Conservation (phyloP, 2,113 vertebrate genomes). For the Perca flavescens region DNA sequence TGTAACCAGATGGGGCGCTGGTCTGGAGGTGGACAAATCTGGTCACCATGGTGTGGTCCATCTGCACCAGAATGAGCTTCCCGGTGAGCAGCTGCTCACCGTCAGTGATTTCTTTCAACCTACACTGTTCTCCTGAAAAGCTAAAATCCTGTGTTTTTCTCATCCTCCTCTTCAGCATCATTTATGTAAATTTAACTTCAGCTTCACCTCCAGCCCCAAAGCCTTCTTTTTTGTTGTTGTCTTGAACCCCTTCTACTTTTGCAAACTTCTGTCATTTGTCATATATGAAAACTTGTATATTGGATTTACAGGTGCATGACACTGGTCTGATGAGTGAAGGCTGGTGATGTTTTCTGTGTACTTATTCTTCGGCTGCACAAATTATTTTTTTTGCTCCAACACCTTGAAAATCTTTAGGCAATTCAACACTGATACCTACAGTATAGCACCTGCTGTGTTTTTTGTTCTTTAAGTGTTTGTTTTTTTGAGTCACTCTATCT, state of each 20-base stretch:
- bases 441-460: slow-evolving; percentile 46
- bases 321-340: slow-evolving; percentile 12
- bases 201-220: slow-evolving; percentile 1
- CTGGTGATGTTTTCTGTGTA: background rate
- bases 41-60: slow-evolving; percentile 50
- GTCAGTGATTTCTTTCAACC: slow-evolving; percentile 50
- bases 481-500: slow-evolving; percentile 46
- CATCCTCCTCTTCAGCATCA: slow-evolving; percentile 1
- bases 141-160: background rate
- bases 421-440: slow-evolving; percentile 12
- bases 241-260: too few relatives aligned
- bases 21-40: slow-evolving; percentile 60
- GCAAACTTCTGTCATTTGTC: too few relatives aligned
- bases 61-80: slow-evolving; percentile 50
- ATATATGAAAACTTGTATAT: background rate
- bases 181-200: background rate
- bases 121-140: slow-evolving; percentile 33
- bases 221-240: background rate
- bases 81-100: slow-evolving; percentile 43
- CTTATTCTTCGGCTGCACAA: background rate
- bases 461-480: slow-evolving; percentile 27
- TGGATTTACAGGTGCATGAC: slow-evolving; percentile 10
- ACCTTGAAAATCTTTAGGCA: background rate
- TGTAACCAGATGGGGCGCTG: slow-evolving; percentile 27
- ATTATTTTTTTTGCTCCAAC: background rate